phyloP scores from a whole-genome alignment of 2,113 vertebrate genomes.

The Pygoscelis adeliae region DNA sequence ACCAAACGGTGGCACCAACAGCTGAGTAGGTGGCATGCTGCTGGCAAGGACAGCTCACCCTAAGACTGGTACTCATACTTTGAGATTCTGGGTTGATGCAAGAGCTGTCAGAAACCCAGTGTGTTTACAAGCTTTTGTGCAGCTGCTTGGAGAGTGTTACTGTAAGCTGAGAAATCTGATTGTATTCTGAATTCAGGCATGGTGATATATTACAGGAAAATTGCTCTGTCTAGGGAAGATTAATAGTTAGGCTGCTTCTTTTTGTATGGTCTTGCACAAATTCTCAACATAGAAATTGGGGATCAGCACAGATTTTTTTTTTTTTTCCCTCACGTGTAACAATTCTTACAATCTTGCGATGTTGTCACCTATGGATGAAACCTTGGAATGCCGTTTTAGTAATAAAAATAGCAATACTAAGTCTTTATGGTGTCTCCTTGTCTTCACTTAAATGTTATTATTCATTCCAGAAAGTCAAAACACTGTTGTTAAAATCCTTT shows the following conservation, averaged over 20 bases:
- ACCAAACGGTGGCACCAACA: neutral
- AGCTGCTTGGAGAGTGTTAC: neutral
- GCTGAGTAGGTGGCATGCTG: neutral
- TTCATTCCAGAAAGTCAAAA: conserved; percentile 2
- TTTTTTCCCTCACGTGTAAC: neutral
- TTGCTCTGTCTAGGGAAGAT: neutral
- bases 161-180: neutral
- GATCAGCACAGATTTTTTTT: neutral
- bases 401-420: neutral
- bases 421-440: neutral
- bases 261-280: neutral
- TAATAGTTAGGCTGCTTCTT: neutral
- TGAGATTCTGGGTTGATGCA: neutral
- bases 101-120: neutral
- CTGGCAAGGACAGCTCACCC: neutral
- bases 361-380: neutral
- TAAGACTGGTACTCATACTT: neutral
- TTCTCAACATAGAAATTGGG: neutral
- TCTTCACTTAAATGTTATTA: neutral
- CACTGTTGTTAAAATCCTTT: neutral
- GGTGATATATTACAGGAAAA: neutral
- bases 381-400: neutral
- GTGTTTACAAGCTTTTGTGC: neutral
- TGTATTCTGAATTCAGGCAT: neutral
- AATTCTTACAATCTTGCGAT: neutral